These are phyloP conservation scores for Asbolus verrucosus DNA, from an alignment of 1,140 invertebrate species.

Conservation along the genomic window DNA sequence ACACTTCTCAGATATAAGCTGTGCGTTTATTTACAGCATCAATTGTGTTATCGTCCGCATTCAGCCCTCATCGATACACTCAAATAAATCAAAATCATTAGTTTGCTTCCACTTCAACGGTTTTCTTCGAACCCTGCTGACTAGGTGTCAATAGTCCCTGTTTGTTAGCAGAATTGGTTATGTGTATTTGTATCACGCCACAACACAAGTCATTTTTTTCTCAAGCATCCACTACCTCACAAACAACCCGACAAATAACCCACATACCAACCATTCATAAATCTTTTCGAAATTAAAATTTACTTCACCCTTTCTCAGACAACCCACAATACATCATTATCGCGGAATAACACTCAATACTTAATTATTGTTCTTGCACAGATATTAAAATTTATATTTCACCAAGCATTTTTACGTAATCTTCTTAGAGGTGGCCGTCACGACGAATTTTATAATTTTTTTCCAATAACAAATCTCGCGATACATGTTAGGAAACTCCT, in stretches of 20 bases:
- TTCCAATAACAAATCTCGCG: not conserved
- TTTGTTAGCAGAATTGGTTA: conserved; percentile 21
- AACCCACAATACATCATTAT: too few relatives aligned
- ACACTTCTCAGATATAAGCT: not conserved
- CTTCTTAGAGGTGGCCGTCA: too few relatives aligned
- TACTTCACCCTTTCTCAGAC: too few relatives aligned
- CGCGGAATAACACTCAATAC: too few relatives aligned
- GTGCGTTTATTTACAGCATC: not conserved
- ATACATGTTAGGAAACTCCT: not conserved
- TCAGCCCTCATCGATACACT: conserved; percentile 29
- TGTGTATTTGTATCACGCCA: conserved; percentile 28
- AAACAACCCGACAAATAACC: not conserved
- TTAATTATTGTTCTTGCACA: too few relatives aligned
- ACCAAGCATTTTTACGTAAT: too few relatives aligned
- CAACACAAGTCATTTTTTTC: conserved; percentile 14
- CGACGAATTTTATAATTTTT: too few relatives aligned
- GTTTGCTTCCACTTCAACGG: conserved; percentile 27
- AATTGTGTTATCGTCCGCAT: conserved; percentile 23
- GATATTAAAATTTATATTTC: too few relatives aligned
- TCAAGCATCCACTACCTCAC: not conserved
- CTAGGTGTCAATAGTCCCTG: conserved; percentile 30
- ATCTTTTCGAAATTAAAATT: not conserved
- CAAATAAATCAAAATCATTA: conserved; percentile 38
- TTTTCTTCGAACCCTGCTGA: conserved; percentile 28
- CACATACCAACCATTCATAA: not conserved